Conservation (phyloP, 1,140 invertebrate species). For the Penaeus indicus region DNA sequence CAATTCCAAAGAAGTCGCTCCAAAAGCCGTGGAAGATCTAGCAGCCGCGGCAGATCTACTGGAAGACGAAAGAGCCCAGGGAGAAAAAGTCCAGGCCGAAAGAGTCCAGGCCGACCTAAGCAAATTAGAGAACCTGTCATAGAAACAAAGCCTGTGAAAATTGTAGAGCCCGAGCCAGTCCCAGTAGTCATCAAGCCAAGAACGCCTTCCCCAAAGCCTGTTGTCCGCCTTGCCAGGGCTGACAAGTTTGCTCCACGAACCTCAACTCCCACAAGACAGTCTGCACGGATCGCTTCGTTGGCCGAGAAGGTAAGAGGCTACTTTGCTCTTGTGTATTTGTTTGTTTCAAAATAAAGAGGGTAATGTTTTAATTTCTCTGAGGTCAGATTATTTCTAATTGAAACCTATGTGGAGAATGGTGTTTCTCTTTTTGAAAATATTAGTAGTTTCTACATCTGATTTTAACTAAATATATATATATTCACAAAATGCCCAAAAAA, state of each 20-base stretch:
- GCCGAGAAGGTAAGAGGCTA: no score
- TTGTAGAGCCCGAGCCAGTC: background rate
- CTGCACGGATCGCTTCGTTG: background rate
- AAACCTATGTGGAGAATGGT: no score
- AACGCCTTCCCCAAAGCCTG: constrained; percentile 20
- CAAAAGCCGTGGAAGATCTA: constrained; percentile 51
- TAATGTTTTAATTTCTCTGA: no score
- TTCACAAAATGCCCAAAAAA: no score
- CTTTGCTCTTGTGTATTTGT: no score
- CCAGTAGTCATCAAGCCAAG: constrained; percentile 8
- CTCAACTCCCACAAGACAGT: constrained; percentile 47
- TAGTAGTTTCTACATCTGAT: no score
- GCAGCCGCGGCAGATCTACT: constrained; percentile 33
- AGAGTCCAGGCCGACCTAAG: background rate
- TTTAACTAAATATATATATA: no score
- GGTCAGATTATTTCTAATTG: no score
- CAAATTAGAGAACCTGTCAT: background rate
- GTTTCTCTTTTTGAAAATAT: no score
- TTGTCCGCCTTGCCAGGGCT: constrained; percentile 10
- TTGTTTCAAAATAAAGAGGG: no score
- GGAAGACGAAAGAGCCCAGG: constrained; percentile 33
- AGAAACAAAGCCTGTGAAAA: background rate
- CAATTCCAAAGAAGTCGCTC: constrained; percentile 45
- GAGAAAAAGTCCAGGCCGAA: constrained; percentile 22
- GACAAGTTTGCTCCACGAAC: constrained; percentile 42